Evolutionary conservation across 2,797 vertebrate genomes (phyloP).

Genomic region (Micropoecilia bifurca): DNA sequence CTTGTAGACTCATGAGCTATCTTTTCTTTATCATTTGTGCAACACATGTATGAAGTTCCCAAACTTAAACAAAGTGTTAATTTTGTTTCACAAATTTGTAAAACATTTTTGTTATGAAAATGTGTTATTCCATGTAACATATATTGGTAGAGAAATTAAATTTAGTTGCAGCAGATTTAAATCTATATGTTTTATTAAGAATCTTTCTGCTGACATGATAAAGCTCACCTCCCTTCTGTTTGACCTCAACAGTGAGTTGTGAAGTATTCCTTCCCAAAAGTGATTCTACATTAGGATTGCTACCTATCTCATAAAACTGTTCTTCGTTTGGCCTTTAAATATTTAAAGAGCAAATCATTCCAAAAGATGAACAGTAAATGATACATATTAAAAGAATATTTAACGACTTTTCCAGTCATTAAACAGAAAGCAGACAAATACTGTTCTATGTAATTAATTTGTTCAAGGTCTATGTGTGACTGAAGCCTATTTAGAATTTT

Average conservation of each 20-base stretch:
- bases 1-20: not conserved
- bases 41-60: not conserved
- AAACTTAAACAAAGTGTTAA: not conserved
- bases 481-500: too few species aligned
- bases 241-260: not conserved
- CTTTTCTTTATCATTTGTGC: not conserved
- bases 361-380: too few species aligned
- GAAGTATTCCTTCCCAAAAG: not conserved
- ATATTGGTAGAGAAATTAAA: not conserved
- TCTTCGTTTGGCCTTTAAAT: too few species aligned
- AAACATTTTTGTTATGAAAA: not conserved
- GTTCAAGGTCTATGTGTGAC: not conserved
- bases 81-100: not conserved
- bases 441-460: not conserved
- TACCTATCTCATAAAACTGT: not conserved
- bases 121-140: not conserved
- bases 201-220: not conserved
- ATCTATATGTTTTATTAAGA: not conserved
- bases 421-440: not conserved
- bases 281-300: not conserved
- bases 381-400: not conserved
- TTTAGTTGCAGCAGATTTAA: not conserved
- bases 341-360: too few species aligned
- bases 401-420: not conserved
- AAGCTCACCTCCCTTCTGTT: not conserved